Base-by-base conservation (phyloP, 92 coral and sea anemone species). In the Pocillopora grandis region DNA sequence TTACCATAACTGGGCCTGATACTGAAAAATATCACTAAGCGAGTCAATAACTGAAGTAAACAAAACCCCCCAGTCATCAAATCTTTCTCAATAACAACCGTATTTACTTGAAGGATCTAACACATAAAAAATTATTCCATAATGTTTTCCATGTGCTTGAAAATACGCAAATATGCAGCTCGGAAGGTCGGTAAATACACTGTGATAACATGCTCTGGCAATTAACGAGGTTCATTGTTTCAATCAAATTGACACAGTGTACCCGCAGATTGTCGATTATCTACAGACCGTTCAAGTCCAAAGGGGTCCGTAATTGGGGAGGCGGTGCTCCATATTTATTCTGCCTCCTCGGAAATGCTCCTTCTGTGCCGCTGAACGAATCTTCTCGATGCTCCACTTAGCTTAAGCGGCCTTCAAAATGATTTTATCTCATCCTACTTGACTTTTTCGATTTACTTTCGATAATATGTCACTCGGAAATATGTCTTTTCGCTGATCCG, bases 81-180 rank as follows among this genome's bases (percentile, higher is more conserved):
- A 67, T 56, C 66, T 10, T 12, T 57, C 21, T 21, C 18, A 67
- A 55, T 63, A 66, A 67, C 21, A 79, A 20, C 48, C 65, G 42
- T 63, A 55, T 70, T 66, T 56, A 68, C 72, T 42, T 56, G 66
- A 48, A 61, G 72, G 82, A 78, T 66, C 56, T 66, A 52, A 27
- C 75, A 10, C 56, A 37, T 16, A 37, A 79, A 42, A 42, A 42
- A 42, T 56, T 20, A 31, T n/a, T 69, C 59, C 60, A 1, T 69
- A 80, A 80, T 70, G 49, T 27, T 67, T 70, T 80, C 76, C 85
- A 80, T 71, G 85, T 80, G 85, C n/a, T 11, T 33, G 36, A 58
- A 70, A 69, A 58, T 59, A 71, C 33, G 61, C 63, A 15, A 68
- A 76, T 19, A 12, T 14, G 71, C 68, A 35, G 69, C 57, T 76